Evolutionary conservation across 92 coral and sea anemone species (phyloP).

Genomic region (Phenganax stokvisi): DNA sequence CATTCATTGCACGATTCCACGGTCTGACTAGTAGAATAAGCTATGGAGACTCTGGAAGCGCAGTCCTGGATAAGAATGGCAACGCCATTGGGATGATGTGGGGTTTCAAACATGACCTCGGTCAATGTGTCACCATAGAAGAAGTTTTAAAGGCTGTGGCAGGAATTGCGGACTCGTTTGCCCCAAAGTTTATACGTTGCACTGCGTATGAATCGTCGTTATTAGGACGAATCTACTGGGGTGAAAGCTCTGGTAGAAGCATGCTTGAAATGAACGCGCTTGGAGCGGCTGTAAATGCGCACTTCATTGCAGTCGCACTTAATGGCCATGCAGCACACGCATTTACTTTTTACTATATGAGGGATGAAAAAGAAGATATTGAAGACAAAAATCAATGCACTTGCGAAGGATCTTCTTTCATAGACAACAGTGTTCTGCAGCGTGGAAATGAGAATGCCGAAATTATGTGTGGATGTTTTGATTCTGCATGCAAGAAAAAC

Average conservation of each 20-base stretch:
- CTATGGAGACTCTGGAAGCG: conserved; percentile 11
- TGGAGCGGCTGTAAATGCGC: conserved; percentile 4
- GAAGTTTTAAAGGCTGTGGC: neutral
- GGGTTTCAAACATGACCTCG: neutral
- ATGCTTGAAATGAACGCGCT: conserved; percentile 8
- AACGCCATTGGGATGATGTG: conserved; percentile 15
- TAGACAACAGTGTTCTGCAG: neutral
- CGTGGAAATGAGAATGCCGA: neutral
- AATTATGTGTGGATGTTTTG: conserved; percentile 14
- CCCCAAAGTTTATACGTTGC: neutral
- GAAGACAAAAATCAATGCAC: neutral
- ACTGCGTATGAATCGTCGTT: conserved; percentile 5
- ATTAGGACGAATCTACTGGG: conserved; percentile 13
- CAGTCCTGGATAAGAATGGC: conserved; percentile 1
- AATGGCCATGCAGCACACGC: neutral
- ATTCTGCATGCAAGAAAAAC: neutral
- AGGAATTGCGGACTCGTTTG: neutral
- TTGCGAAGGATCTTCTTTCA: neutral
- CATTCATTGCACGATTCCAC: neutral
- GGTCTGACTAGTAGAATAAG: neutral
- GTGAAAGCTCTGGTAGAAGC: conserved; percentile 1
- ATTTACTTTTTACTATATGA: neutral
- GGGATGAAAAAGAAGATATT: neutral
- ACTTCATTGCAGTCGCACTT: neutral
- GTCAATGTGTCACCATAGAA: neutral